These are phyloP conservation scores for Harlomillsia oculata DNA, from an alignment of 1,140 invertebrate genomes.

Conservation along the genomic window DNA sequence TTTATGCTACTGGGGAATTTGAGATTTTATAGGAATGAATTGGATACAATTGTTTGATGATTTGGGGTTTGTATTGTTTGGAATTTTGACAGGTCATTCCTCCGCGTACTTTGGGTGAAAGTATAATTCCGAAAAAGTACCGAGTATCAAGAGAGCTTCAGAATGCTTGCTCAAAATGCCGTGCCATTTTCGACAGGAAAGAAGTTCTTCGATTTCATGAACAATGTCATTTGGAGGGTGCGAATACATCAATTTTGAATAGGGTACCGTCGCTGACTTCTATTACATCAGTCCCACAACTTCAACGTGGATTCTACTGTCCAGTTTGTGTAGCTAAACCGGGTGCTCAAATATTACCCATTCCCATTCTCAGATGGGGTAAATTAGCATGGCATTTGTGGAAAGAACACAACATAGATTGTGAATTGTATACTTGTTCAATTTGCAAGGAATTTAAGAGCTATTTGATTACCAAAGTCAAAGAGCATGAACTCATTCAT, in stretches of 20 bases:
- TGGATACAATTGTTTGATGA: neutral
- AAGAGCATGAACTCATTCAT: constrained; percentile 54
- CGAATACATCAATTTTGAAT: no score
- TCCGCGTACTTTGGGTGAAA: constrained; percentile 8
- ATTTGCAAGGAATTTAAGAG: constrained; percentile 46
- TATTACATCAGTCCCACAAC: neutral
- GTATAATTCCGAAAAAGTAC: constrained; percentile 26
- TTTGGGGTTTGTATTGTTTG: neutral
- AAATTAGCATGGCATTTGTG: constrained; percentile 56
- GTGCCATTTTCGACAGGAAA: constrained; percentile 35
- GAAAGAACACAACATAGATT: constrained; percentile 58
- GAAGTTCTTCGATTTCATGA: constrained; percentile 39
- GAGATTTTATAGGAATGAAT: neutral
- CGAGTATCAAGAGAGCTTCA: constrained; percentile 18
- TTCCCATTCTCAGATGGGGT: no score
- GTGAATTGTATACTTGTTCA: constrained; percentile 55
- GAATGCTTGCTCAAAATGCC: constrained; percentile 13
- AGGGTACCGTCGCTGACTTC: no score
- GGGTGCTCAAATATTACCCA: constrained; percentile 39
- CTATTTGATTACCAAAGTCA: constrained; percentile 46
- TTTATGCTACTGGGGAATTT: neutral
- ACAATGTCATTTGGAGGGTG: constrained; percentile 37
- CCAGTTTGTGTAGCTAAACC: constrained; percentile 40
- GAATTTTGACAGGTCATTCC: constrained; percentile 4
- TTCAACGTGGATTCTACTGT: constrained; percentile 42